A percentile compares a stretch with the other conserved stretches of the same genome.
Evolutionary conservation across 1,140 invertebrate genomes (phyloP).

Genomic region (Drosophila pectinifera): DNA sequence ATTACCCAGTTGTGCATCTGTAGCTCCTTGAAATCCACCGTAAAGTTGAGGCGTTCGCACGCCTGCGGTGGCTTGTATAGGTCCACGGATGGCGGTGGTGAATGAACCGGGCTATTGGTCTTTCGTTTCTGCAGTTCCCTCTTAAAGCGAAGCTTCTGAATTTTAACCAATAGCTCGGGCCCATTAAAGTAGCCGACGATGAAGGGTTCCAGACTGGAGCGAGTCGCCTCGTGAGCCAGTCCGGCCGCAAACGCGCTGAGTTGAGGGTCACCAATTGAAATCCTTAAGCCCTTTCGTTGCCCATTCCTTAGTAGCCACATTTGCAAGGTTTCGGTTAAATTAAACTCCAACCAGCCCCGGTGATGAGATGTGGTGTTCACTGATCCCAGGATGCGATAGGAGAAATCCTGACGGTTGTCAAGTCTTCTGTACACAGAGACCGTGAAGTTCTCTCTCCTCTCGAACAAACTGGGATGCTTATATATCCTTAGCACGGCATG

Average conservation of each 20-base stretch:
- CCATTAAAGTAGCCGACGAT: constrained; percentile 82
- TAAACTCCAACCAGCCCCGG: constrained; percentile 78
- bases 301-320: constrained; percentile 57
- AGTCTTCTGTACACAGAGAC: constrained; percentile 64
- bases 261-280: constrained; percentile 48
- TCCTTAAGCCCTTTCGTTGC: constrained; percentile 59
- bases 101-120: not conserved
- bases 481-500: constrained; percentile 73
- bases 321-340: constrained; percentile 63
- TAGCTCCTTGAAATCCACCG: constrained; percentile 79
- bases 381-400: constrained; percentile 64
- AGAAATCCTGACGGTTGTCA: constrained; percentile 47
- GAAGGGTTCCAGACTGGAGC: constrained; percentile 66
- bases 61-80: constrained; percentile 62
- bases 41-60: constrained; percentile 80
- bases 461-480: constrained; percentile 58
- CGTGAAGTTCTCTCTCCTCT: constrained; percentile 45
- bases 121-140: constrained; percentile 64
- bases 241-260: constrained; percentile 44
- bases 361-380: constrained; percentile 63
- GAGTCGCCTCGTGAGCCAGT: constrained; percentile 38
- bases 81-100: constrained; percentile 21
- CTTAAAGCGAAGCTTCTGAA: constrained; percentile 75
- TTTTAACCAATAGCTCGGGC: constrained; percentile 73
- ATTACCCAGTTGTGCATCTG: constrained; percentile 83